Evolutionary conservation across 1,140 invertebrate genomes (phyloP).

Genomic region (Ostrea edulis): DNA sequence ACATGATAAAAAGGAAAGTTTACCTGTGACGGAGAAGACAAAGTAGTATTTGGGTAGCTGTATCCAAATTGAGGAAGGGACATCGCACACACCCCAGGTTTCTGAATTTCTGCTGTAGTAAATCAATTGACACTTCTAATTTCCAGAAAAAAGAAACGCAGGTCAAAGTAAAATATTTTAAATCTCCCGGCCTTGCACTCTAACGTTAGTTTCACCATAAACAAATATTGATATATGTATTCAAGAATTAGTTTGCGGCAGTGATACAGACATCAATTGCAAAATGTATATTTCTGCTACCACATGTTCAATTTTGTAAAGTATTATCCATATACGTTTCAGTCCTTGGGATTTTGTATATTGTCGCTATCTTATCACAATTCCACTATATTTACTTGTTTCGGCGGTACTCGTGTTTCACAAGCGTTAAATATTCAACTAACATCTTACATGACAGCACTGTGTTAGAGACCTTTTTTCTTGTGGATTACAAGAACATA

Average conservation of each 20-base stretch:
- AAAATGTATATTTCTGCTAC: slow-evolving; percentile 43
- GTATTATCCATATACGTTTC: slow-evolving; percentile 38
- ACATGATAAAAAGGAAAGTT: neutral
- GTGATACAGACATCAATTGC: slow-evolving; percentile 41
- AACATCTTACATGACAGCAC: slow-evolving; percentile 58
- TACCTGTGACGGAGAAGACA: slow-evolving; percentile 55
- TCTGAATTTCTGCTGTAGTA: slow-evolving; percentile 27
- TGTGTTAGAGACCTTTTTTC: slow-evolving; percentile 53
- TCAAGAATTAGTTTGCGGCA: slow-evolving; percentile 34
- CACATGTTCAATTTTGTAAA: slow-evolving; percentile 47
- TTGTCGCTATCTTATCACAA: slow-evolving; percentile 44
- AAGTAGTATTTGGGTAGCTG: slow-evolving; percentile 49
- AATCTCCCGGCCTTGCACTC: neutral
- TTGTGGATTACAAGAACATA: slow-evolving; percentile 42
- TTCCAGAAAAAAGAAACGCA: slow-evolving; percentile 24
- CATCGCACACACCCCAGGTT: slow-evolving; percentile 52
- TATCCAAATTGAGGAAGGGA: slow-evolving; percentile 57
- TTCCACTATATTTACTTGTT: slow-evolving; percentile 37
- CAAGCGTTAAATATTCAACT: slow-evolving; percentile 57
- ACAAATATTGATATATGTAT: slow-evolving; percentile 13
- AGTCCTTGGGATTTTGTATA: slow-evolving; percentile 15
- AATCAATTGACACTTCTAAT: neutral
- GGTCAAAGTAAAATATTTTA: neutral
- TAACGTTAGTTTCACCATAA: slow-evolving; percentile 11
- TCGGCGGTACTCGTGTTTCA: slow-evolving; percentile 50